Percentiles rank a stretch among this genome's conserved stretches.
Conservation (phyloP, 2,797 vertebrate genomes). For the Capromys pilorides region DNA sequence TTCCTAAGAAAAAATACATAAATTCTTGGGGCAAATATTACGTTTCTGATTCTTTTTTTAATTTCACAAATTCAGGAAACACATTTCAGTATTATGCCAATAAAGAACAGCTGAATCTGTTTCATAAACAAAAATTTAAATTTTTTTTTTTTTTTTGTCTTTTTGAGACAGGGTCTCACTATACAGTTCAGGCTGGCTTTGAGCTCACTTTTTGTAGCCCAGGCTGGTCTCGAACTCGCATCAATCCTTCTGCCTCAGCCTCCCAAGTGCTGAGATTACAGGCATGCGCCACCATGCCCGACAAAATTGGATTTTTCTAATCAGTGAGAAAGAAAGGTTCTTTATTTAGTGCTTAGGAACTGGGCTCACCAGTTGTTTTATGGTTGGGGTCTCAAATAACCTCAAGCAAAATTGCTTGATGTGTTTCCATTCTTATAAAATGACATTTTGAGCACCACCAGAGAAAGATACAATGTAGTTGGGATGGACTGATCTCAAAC, state of each 20-base stretch:
- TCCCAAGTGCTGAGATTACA: too few relatives aligned
- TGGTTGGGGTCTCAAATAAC: slow-evolving; percentile 13
- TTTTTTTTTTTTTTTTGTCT: too few relatives aligned
- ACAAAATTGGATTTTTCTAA: slow-evolving; percentile 56
- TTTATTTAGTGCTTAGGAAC: slow-evolving; percentile 3
- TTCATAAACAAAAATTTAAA: slow-evolving; percentile 51
- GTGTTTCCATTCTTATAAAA: slow-evolving; percentile 57
- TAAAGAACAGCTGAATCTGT: slow-evolving; percentile 34
- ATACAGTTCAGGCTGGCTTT: too few relatives aligned
- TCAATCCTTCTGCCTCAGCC: too few relatives aligned
- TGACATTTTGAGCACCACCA: background rate
- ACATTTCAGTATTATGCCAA: slow-evolving; percentile 1
- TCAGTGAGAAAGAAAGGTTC: slow-evolving; percentile 28
- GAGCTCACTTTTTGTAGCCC: too few relatives aligned
- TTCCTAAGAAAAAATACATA: slow-evolving; percentile 31
- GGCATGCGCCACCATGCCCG: too few relatives aligned
- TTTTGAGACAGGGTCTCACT: too few relatives aligned
- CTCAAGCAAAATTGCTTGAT: slow-evolving; percentile 36
- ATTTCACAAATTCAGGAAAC: slow-evolving; percentile 24
- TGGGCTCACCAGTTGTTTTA: slow-evolving; percentile 9
- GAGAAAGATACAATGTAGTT: slow-evolving; percentile 10
- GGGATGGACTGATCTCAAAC: background rate
- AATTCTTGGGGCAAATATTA: slow-evolving; percentile 56
- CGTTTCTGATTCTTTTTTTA: background rate
- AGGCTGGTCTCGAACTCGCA: too few relatives aligned